Evolutionary conservation across 2,113 vertebrate genomes (phyloP).

Genomic region (Mionectes macconnelli): DNA sequence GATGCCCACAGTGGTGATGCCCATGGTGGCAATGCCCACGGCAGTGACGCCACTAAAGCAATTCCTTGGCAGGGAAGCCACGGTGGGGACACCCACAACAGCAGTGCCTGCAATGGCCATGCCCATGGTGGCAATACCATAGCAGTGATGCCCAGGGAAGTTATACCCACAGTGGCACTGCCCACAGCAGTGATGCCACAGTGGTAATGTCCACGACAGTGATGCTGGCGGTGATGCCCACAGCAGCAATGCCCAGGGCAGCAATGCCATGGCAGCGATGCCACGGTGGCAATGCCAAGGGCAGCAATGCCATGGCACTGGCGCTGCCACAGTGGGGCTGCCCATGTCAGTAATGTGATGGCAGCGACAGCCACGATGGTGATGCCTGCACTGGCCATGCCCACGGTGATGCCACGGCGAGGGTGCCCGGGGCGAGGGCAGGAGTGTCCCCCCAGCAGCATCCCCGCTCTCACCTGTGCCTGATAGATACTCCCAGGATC

Average conservation of each 20-base stretch:
- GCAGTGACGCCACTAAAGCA: not conserved
- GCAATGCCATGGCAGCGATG: not conserved
- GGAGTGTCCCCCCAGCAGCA: conserved; percentile 47
- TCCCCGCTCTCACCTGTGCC: conserved; percentile 87
- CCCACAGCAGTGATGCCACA: not conserved
- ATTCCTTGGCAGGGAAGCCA: not conserved
- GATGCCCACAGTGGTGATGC: not conserved
- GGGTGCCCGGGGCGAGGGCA: not conserved
- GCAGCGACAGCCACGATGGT: not conserved
- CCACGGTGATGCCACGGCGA: not conserved
- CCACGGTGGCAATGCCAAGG: not conserved
- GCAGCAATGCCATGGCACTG: rapidly evolving
- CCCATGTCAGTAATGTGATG: not conserved
- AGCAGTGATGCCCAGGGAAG: not conserved
- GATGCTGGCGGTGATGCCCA: not conserved
- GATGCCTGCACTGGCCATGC: not conserved
- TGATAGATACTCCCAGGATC: conserved; percentile 93
- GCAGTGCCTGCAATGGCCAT: not conserved
- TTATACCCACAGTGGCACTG: not conserved
- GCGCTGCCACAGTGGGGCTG: not conserved
- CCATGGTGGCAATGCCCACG: rapidly evolving
- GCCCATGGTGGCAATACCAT: not conserved
- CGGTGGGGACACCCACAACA: not conserved
- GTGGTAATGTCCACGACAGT: not conserved
- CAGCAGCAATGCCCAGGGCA: rapidly evolving